Evolutionary conservation across 2,797 vertebrate species (phyloP), one percentile per base, ranked within the genome.

Genomic region (Zonotrichia albicollis): DNA sequence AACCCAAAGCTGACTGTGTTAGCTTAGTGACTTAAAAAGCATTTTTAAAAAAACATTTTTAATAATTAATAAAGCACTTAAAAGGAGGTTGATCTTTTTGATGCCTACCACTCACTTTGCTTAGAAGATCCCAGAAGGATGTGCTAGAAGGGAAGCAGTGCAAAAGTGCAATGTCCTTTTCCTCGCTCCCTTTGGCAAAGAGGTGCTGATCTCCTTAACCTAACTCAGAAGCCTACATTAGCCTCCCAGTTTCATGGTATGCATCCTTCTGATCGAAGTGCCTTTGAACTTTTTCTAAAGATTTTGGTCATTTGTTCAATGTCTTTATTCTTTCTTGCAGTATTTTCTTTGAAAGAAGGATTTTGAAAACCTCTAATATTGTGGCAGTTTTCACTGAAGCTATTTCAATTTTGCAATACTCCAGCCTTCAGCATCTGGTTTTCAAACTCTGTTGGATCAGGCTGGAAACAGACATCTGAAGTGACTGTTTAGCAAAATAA

Each of bases 401-500:
- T 50, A 10, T 74, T 94, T 94, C 80, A 62, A 14, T 89, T 92
- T 74, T 74, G 29, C 3, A 8, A 25, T 80, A 34, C 38, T 78
- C 11, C 34, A 65, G 38, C 19, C 45, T 71, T 45, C 67, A 78
- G 38, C 65, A 61, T 58, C 32, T 84, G 29, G 1, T 88, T 94
- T 93, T 85, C 72, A 89, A 87, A 79, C 26, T 55, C 23, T 91
- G 32, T 65, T 80, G 75, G 72, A 74, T 89, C 55, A 80, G 30
- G 23, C 62, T 87, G 32, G n/a, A 87, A 87, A 75, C 26, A 92
- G 53, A 83, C 6, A 83, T 68, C 64, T 89, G 53, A 94, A 93
- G 72, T 73, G 82, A 88, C 53, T 90, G 55, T 82, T 96, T 62
- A 90, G 46, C 7, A 61, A 93, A 93, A 77, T 77, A 86, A 68